Percentiles rank a stretch among this genome's conserved stretches.
phyloP scores from a whole-genome alignment of 2,797 vertebrate genomes.

The Buceros bicornis region DNA sequence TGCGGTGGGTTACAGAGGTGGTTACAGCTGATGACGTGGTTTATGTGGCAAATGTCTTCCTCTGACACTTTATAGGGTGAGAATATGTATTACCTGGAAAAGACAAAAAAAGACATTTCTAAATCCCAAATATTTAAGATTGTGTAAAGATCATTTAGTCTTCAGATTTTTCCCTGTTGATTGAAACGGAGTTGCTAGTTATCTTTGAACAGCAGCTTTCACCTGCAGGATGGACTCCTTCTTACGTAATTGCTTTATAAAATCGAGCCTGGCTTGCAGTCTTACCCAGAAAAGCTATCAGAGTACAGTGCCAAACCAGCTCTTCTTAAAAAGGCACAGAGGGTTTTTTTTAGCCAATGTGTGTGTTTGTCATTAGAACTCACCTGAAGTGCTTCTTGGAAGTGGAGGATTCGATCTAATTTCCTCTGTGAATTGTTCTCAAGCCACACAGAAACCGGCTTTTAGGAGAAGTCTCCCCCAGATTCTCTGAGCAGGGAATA shows the following conservation, averaged over 20 bases:
- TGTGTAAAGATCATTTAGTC: not conserved
- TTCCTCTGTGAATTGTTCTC: not conserved
- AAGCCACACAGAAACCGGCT: not conserved
- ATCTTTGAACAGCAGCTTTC: not conserved
- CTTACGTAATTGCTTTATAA: not conserved
- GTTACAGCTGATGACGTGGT: not conserved
- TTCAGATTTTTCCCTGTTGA: not conserved
- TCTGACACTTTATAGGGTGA: not conserved
- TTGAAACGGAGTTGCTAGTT: not conserved
- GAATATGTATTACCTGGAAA: not conserved
- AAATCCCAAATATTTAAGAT: not conserved
- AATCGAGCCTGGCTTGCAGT: not conserved
- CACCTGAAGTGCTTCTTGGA: not conserved
- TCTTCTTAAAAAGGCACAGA: not conserved
- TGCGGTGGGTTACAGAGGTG: not conserved
- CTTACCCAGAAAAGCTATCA: not conserved
- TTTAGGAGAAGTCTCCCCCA: not conserved
- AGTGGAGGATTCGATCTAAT: not conserved
- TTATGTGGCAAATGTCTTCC: not conserved
- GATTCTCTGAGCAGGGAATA: not conserved
- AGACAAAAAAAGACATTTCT: not conserved
- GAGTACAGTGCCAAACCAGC: not conserved
- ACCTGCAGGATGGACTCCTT: not conserved
- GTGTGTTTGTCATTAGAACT: not conserved
- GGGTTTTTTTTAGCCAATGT: not conserved